Evolutionary conservation across 2,888 invertebrate species (phyloP).

Genomic region (Luffia ferchaultella): DNA sequence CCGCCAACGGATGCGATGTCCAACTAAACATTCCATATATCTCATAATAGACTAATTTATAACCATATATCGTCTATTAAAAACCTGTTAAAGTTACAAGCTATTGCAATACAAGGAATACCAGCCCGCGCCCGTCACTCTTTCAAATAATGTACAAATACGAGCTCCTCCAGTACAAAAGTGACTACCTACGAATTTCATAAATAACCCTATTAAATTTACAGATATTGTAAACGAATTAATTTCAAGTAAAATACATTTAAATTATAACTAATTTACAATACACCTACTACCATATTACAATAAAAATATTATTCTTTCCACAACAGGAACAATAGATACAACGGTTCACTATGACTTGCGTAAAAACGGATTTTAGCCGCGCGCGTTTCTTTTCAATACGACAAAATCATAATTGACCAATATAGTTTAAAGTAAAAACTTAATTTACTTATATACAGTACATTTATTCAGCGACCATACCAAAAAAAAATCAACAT

Average conservation of each 20-base stretch:
- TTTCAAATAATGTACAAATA: slow-evolving; percentile 1
- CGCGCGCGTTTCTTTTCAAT: too few species aligned
- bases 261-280: slow-evolving; percentile 25
- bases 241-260: slow-evolving; percentile 26
- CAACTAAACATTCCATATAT: background rate
- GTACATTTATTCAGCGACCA: too few species aligned
- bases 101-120: too few species aligned
- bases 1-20: slow-evolving; percentile 25
- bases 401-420: too few species aligned
- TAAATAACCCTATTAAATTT: slow-evolving; percentile 47
- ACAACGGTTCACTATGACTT: too few species aligned
- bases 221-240: slow-evolving; percentile 26
- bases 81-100: background rate
- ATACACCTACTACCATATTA: background rate
- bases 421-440: too few species aligned
- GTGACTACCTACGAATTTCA: slow-evolving; percentile 37
- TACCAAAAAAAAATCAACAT: too few species aligned
- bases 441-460: too few species aligned
- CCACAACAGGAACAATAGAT: too few species aligned
- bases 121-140: background rate
- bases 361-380: too few species aligned
- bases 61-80: background rate
- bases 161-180: slow-evolving; percentile 28
- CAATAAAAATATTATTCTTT: background rate
- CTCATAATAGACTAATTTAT: background rate